These are phyloP conservation scores for Hypanus sabinus DNA, from an alignment of 2,113 vertebrate genomes.

Conservation along the genomic window DNA sequence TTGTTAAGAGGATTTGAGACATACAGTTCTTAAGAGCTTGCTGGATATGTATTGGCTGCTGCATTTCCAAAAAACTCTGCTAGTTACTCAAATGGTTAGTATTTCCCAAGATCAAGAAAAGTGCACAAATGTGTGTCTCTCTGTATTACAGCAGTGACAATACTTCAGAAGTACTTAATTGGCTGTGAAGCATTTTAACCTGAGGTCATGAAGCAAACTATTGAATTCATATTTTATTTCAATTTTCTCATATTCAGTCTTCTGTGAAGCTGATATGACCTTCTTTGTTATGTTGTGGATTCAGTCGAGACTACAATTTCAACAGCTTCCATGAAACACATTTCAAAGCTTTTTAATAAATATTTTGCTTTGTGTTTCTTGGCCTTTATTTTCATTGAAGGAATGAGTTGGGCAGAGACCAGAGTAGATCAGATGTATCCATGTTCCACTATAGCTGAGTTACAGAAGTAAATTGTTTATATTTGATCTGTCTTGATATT, in stretches of 20 bases:
- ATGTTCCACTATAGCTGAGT: neutral
- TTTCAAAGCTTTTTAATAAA: neutral
- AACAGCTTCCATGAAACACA: slow-evolving; percentile 5
- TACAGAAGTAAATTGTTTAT: neutral
- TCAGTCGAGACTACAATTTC: neutral
- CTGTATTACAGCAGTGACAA: too few species aligned
- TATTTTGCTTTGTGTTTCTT: neutral
- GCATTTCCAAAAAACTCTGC: neutral
- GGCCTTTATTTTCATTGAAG: neutral
- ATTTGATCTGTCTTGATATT: neutral
- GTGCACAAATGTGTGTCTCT: neutral
- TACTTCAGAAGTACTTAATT: too few species aligned
- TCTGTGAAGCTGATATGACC: neutral
- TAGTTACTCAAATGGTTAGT: neutral
- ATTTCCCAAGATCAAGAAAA: neutral
- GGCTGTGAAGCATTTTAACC: too few species aligned
- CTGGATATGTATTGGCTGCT: neutral
- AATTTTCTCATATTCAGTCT: neutral
- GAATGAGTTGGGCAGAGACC: neutral
- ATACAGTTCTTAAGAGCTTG: neutral
- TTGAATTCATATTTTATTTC: neutral
- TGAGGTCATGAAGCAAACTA: too few species aligned
- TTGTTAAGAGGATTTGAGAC: too few species aligned
- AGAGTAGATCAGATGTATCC: neutral
- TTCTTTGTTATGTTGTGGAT: neutral